phyloP scores from a whole-genome alignment of 2,797 vertebrate genomes.

The Lacerta agilis region DNA sequence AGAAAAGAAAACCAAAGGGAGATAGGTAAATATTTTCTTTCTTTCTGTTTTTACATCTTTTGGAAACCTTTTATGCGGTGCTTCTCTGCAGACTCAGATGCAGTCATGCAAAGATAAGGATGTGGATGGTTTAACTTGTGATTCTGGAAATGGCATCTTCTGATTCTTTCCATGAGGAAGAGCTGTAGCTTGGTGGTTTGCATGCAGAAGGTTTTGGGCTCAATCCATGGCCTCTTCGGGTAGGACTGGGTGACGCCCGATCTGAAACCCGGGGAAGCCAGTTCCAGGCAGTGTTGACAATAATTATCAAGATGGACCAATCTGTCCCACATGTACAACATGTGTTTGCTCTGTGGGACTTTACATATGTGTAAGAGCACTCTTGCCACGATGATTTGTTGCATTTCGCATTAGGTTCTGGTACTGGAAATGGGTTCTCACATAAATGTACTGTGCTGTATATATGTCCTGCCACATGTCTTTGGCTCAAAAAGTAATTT shows the following conservation, averaged over 20 bases:
- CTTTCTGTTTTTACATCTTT: slow-evolving; percentile 41
- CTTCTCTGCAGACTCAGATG: slow-evolving; percentile 2
- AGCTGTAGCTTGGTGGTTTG: too few relatives aligned
- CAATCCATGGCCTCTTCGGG: too few relatives aligned
- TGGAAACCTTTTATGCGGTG: slow-evolving; percentile 28
- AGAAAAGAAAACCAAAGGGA: slow-evolving; percentile 88
- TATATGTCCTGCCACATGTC: not conserved
- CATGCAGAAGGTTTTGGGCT: too few relatives aligned
- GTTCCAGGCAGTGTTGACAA: too few relatives aligned
- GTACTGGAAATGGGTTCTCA: not conserved
- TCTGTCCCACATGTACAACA: not conserved
- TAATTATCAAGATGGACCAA: too few relatives aligned
- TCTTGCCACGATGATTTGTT: not conserved
- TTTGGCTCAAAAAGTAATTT: not conserved
- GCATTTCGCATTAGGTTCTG: not conserved
- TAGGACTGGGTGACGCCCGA: too few relatives aligned
- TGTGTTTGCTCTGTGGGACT: not conserved
- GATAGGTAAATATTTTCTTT: slow-evolving; percentile 81
- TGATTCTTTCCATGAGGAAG: not conserved
- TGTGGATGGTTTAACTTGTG: not conserved
- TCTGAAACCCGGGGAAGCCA: too few relatives aligned
- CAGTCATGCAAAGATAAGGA: not conserved
- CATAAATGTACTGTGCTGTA: too few relatives aligned
- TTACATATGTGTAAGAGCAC: not conserved
- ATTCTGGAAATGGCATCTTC: not conserved